These are phyloP conservation scores for Limnothrissa miodon DNA, from an alignment of 2,113 vertebrate genomes.

Conservation along the genomic window DNA sequence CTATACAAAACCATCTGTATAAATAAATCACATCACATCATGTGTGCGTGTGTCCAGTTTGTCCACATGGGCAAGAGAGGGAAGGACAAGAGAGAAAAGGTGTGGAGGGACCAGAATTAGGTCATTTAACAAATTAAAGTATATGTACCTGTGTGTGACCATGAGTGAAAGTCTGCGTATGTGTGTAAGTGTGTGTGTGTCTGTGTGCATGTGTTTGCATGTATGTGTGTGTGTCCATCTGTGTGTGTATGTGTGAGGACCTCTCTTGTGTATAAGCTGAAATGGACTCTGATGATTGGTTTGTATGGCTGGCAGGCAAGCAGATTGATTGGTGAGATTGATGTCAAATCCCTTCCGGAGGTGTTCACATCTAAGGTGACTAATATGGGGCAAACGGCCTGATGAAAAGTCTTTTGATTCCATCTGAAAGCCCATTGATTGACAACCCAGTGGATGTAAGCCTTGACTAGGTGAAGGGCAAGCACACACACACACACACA, in stretches of 20 bases:
- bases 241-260: not conserved
- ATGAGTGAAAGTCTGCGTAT: not conserved
- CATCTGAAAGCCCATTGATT: conserved; percentile 35
- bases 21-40: too few relatives aligned
- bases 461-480: not conserved
- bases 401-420: conserved; percentile 36
- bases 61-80: not conserved
- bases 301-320: not conserved
- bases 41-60: not conserved
- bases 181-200: not conserved
- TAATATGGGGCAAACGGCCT: conserved; percentile 35
- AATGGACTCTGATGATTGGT: conserved; percentile 18
- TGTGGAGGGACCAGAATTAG: not conserved
- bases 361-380: conserved; percentile 28
- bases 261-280: conserved; percentile 19
- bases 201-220: not conserved
- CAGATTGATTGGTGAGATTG: conserved; percentile 37
- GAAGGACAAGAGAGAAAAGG: not conserved
- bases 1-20: too few relatives aligned
- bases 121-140: not conserved
- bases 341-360: conserved; percentile 18
- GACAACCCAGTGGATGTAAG: conserved; percentile 22
- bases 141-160: not conserved
- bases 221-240: not conserved
- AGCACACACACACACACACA: conserved; percentile 10